phyloP scores from a whole-genome alignment of 2,113 vertebrate genomes.

The Heptranchias perlo region DNA sequence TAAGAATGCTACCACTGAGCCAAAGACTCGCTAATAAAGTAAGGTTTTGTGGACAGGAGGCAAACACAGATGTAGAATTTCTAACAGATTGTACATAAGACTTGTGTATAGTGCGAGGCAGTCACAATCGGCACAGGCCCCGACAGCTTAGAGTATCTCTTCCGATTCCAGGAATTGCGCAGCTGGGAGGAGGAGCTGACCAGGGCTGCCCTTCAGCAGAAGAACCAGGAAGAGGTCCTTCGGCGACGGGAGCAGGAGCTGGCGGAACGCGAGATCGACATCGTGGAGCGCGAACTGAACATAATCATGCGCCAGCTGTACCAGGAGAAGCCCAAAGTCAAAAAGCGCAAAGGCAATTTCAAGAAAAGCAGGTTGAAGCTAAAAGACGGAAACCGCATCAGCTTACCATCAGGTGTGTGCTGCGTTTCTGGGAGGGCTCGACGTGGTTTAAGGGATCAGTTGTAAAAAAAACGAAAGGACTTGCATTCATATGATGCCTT shows the following conservation, averaged over 20 bases:
- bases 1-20: too few relatives aligned
- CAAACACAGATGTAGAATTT: too few relatives aligned
- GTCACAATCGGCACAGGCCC: too few relatives aligned
- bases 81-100: too few relatives aligned
- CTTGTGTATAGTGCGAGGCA: too few relatives aligned
- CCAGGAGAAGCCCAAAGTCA: conserved; percentile 79
- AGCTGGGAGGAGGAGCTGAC: conserved; percentile 82
- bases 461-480: not conserved
- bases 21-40: too few relatives aligned
- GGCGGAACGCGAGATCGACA: conserved; percentile 81
- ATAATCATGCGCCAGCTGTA: conserved; percentile 87
- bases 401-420: conserved; percentile 76
- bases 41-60: not conserved
- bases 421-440: not conserved
- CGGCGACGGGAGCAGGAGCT: conserved; percentile 77
- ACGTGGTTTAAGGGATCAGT: not conserved
- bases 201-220: conserved; percentile 75
- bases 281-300: conserved; percentile 81
- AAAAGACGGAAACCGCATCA: conserved; percentile 77
- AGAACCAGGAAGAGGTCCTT: conserved; percentile 77
- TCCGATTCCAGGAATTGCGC: conserved; percentile 66
- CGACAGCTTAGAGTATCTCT: too few relatives aligned
- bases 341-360: conserved; percentile 82
- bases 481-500: not conserved
- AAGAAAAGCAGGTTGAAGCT: conserved; percentile 75